Conservation (phyloP, 2,888 invertebrate genomes). For the Acanthosoma haemorrhoidale region DNA sequence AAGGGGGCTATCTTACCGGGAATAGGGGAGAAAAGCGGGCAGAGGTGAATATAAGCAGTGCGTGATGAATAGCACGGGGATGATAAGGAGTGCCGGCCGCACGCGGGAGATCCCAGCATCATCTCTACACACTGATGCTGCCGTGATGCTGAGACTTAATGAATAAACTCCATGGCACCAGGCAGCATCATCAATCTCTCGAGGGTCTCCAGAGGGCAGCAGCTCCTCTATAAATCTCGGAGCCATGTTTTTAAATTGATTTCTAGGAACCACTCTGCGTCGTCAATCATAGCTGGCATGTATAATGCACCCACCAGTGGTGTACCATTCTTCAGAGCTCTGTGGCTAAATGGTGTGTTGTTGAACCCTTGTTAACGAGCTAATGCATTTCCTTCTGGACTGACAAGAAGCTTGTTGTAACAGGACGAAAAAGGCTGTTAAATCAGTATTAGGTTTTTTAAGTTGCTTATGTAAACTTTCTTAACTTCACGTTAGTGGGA, state of each 20-base stretch:
- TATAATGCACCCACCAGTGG: not conserved
- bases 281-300: not conserved
- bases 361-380: not conserved
- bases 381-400: too few relatives aligned
- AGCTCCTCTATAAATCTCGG: not conserved
- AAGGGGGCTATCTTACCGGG: too few relatives aligned
- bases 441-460: too few relatives aligned
- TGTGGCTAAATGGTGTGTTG: not conserved
- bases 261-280: not conserved
- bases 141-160: constrained; percentile 10
- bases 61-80: not conserved
- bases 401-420: too few relatives aligned
- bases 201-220: too few relatives aligned
- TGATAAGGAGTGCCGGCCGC: not conserved
- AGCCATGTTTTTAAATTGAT: not conserved
- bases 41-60: not conserved
- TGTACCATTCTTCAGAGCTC: not conserved
- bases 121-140: not conserved
- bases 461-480: too few relatives aligned
- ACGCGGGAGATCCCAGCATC: not conserved
- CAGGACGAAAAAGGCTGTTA: too few relatives aligned
- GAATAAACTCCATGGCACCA: not conserved
- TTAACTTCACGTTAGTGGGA: not conserved
- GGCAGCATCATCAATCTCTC: constrained; percentile 3
- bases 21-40: not conserved